Conservation (phyloP, 2,797 vertebrate genomes). For the Spatula clypeata region DNA sequence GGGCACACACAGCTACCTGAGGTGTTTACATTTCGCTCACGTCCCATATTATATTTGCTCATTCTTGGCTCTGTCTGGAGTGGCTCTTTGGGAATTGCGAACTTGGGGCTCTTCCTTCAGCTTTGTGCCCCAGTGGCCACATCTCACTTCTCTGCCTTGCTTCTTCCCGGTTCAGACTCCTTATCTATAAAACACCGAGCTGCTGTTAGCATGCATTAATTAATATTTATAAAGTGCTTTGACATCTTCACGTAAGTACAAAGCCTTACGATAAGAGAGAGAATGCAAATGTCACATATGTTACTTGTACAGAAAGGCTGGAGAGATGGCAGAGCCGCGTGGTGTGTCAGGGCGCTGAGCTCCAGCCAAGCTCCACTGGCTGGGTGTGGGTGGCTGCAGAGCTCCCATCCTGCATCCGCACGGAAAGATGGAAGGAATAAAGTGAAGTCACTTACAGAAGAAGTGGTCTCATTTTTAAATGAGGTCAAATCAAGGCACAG, state of each 20-base stretch:
- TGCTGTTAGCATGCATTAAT: background rate
- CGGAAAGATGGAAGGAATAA: background rate
- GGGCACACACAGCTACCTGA: background rate
- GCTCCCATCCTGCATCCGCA: background rate
- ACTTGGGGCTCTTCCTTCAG: background rate
- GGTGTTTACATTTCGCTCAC: conserved; percentile 12
- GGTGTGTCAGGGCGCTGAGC: background rate
- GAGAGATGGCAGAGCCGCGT: background rate
- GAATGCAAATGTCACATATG: background rate
- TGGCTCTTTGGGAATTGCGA: background rate
- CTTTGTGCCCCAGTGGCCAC: background rate
- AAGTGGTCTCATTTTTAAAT: background rate
- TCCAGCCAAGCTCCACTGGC: accelerated
- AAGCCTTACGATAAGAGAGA: background rate
- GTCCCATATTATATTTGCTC: background rate
- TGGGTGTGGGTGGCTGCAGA: background rate
- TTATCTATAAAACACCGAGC: background rate
- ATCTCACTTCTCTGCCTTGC: background rate
- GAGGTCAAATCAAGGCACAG: background rate
- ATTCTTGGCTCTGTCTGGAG: background rate
- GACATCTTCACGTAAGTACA: background rate
- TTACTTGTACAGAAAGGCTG: background rate
- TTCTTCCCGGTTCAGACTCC: background rate
- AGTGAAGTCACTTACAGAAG: background rate
- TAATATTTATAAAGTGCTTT: background rate